Evolutionary conservation across 2,797 vertebrate genomes (phyloP).

Genomic region (Girardinus metallicus): DNA sequence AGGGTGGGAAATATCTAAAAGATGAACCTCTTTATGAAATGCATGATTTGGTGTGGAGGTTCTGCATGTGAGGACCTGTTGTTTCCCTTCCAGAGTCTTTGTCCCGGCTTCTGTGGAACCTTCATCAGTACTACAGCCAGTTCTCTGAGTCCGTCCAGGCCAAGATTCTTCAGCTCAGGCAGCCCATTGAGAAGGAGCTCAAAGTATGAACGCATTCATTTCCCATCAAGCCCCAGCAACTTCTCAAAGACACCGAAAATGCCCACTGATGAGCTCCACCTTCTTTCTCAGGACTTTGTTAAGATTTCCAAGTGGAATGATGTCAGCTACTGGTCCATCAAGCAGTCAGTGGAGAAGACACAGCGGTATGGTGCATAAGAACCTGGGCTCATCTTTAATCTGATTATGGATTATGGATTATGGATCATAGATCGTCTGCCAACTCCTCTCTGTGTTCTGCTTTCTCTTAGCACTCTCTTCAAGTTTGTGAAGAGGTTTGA

Average conservation of each 20-base stretch:
- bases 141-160: slow-evolving; percentile 87
- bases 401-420: background rate
- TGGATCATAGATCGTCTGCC: background rate
- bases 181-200: slow-evolving; percentile 95
- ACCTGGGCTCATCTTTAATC: background rate
- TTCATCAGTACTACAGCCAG: slow-evolving; percentile 93
- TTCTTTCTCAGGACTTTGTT: slow-evolving; percentile 88
- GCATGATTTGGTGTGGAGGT: background rate
- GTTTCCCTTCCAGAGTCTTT: slow-evolving; percentile 80
- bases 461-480: slow-evolving; percentile 88
- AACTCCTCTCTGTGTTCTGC: background rate
- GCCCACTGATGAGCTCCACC: background rate
- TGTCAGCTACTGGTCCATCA: slow-evolving; percentile 98
- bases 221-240: background rate
- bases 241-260: background rate
- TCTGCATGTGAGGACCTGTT: background rate
- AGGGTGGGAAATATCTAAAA: background rate
- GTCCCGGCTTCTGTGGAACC: slow-evolving; percentile 92
- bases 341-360: slow-evolving; percentile 96
- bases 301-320: slow-evolving; percentile 99
- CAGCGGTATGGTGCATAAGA: slow-evolving; percentile 84
- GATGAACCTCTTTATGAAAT: no score
- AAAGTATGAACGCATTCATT: slow-evolving; percentile 79
- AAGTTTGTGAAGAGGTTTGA: slow-evolving; percentile 97
- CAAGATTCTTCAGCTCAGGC: slow-evolving; percentile 87